phyloP scores from a whole-genome alignment of 2,888 invertebrate genomes.

The Seladonia tumulorum region DNA sequence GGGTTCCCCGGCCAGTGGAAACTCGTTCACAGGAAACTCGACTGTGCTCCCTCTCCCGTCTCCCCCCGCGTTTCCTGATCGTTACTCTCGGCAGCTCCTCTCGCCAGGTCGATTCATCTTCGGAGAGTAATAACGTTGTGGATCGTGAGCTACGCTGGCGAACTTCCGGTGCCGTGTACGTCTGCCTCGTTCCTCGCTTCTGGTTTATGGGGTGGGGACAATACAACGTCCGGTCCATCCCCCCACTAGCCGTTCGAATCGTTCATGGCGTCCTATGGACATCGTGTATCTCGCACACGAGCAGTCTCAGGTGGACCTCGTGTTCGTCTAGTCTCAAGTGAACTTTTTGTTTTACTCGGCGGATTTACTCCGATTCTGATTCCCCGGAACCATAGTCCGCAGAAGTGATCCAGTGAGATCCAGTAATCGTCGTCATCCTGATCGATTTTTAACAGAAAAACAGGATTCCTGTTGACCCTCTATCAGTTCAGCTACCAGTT shows the following conservation, averaged over 20 bases:
- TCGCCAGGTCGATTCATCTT: constrained; percentile 53
- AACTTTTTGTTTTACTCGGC: background rate
- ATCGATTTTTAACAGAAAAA: background rate
- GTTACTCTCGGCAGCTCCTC: background rate
- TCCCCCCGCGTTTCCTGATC: constrained; percentile 11
- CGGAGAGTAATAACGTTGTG: constrained; percentile 61
- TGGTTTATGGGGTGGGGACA: constrained; percentile 74
- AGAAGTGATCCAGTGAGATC: background rate
- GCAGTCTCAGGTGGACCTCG: constrained; percentile 71
- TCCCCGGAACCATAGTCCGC: background rate
- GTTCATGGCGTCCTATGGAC: constrained; percentile 68
- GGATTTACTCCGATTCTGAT: background rate
- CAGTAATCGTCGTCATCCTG: background rate
- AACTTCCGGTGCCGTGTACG: constrained; percentile 75
- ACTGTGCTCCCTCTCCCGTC: background rate
- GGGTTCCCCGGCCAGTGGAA: background rate
- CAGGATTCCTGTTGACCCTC: background rate
- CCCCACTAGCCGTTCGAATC: constrained; percentile 67
- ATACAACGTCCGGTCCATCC: constrained; percentile 82
- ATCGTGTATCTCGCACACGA: constrained; percentile 54
- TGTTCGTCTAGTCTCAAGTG: constrained; percentile 56
- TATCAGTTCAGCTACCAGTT: background rate
- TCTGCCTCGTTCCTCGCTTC: constrained; percentile 58
- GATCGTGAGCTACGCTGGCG: constrained; percentile 61
- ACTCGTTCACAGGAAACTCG: constrained; percentile 38